These are phyloP conservation scores for Athetis lepigone DNA, from an alignment of 2,888 invertebrate genomes.

Conservation along the genomic window DNA sequence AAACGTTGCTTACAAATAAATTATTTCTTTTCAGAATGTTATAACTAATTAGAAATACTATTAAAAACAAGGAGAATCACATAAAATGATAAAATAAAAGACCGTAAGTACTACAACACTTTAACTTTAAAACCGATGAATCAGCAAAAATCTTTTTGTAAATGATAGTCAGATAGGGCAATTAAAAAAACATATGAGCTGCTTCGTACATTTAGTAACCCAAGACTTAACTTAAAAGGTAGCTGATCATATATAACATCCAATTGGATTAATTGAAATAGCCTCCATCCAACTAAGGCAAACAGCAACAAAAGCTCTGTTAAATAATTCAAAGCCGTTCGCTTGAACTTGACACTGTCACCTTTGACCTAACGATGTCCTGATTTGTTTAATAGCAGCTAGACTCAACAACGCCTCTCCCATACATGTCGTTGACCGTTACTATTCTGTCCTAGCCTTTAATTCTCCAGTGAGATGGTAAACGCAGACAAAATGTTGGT, in stretches of 20 bases:
- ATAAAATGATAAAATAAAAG: no score
- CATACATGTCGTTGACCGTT: conserved; percentile 23
- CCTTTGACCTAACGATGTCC: conserved; percentile 28
- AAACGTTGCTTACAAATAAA: no score
- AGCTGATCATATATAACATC: conserved; percentile 6
- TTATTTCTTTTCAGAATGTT: no score
- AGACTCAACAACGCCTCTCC: conserved; percentile 10
- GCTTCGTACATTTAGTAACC: no score
- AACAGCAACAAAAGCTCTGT: conserved; percentile 8
- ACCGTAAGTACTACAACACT: no score
- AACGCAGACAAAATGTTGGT: conserved; percentile 35
- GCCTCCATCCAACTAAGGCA: not conserved
- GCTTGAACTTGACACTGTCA: conserved; percentile 12
- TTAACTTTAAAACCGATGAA: no score
- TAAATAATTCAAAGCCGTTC: conserved; percentile 35
- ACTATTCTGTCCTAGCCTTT: conserved; percentile 19
- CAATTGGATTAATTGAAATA: conserved; percentile 25
- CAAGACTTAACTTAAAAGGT: no score
- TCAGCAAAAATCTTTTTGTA: no score
- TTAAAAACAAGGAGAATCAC: no score
- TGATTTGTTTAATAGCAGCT: conserved; percentile 36
- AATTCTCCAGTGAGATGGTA: conserved; percentile 10
- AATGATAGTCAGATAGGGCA: no score
- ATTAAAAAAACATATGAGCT: no score
- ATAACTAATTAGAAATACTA: no score